These are phyloP conservation scores for Chironomus tepperi DNA, from an alignment of 1,140 invertebrate genomes.

Conservation along the genomic window DNA sequence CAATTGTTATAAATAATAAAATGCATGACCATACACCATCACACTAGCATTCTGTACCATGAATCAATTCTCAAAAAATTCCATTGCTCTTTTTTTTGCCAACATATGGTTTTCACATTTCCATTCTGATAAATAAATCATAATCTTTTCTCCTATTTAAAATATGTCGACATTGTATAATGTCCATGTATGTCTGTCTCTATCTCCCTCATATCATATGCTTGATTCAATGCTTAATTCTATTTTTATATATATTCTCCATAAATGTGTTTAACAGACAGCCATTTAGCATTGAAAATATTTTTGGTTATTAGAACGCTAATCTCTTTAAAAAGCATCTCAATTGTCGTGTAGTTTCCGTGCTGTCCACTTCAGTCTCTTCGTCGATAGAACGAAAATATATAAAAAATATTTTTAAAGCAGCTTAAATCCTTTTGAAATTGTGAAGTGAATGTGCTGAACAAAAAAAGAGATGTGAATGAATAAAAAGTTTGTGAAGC, in stretches of 20 bases:
- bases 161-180: background rate
- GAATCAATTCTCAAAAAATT: no score
- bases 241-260: background rate
- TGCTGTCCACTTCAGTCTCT: background rate
- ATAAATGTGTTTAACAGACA: conserved; percentile 19
- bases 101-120: conserved; percentile 17
- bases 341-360: background rate
- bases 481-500: no score
- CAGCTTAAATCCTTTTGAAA: background rate
- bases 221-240: background rate
- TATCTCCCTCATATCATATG: no score
- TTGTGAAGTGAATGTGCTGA: no score
- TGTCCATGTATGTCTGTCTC: background rate
- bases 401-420: background rate
- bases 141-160: background rate
- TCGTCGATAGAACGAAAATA: background rate
- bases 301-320: conserved; percentile 13
- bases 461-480: background rate
- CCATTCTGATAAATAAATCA: conserved; percentile 20
- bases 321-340: conserved; percentile 14
- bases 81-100: background rate
- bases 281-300: background rate
- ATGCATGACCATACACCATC: no score
- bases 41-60: no score
- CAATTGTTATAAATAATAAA: no score